Evolutionary conservation across 2,797 vertebrate genomes (phyloP), one percentile per base, ranked within the genome.

Genomic region (Lepilemur septentrionalis): DNA sequence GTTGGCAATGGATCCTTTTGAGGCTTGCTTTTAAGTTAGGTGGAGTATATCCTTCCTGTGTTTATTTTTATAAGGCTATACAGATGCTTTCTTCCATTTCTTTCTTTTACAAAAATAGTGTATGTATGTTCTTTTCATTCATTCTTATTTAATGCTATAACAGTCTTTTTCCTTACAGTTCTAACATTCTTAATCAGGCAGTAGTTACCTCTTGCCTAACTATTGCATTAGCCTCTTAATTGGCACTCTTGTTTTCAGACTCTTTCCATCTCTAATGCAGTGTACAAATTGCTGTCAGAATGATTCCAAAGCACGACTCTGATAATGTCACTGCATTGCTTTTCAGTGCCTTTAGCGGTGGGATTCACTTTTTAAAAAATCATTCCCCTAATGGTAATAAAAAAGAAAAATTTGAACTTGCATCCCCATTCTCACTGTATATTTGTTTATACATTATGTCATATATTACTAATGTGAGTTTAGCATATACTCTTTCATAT

Each of bases 1-100:
- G 28, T 91, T 94, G 14, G 70, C 72, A 82, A n/a, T 65, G 32
- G 14, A 59, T 95, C 46, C 38, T 83, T 95, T 82, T 87, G 73
- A 82, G 41, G 46, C 38, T 96, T 91, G 2, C 5, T 70, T 94
- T 97, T 85, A 83, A 79, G 65, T 89, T 91, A 78, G 70, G 18
- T 95, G 43, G 20, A 11, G 4, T 85, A 82, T 92, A 82, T 93
- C 43, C 4, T 95, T 89, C 32, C 35, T 63, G 25, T 59, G 20
- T 72, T 80, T 95, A 43, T 81, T 87, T 96, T 96, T 79, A 22
- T 86, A 89, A 87, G 69, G 22, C 61, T 76, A 57, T 63, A 78
- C 23, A 65, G 48, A 30, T 76, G 69, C n/a, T 41, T 80, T 82
- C 76, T 82, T 25, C 52, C 18, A 76, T 63, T 84, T 93, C 79